Evolutionary conservation across 2,888 invertebrate species (phyloP).

Genomic region (Acheta domesticus): DNA sequence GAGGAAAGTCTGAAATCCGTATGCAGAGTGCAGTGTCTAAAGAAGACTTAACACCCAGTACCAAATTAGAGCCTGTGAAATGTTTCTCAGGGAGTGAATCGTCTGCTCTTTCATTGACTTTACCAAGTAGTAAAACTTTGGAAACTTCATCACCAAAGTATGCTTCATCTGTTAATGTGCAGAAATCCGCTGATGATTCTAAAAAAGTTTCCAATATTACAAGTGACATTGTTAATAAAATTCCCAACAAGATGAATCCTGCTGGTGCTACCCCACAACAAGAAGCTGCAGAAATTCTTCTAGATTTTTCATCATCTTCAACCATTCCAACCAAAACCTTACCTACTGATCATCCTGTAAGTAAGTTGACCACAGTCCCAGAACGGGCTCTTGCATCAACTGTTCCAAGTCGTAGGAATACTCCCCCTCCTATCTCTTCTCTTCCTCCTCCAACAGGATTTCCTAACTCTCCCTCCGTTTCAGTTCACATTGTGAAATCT

Average conservation of each 20-base stretch:
- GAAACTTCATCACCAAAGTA: conserved; percentile 31
- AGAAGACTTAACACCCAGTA: conserved; percentile 30
- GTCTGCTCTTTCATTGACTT: conserved; percentile 26
- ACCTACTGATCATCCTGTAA: conserved; percentile 40
- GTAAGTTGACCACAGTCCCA: conserved; percentile 44
- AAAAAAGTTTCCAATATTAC: conserved; percentile 27
- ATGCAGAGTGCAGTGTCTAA: background rate
- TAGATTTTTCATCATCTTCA: conserved; percentile 63
- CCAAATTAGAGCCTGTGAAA: conserved; percentile 28
- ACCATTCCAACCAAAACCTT: conserved; percentile 51
- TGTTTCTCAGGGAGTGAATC: conserved; percentile 25
- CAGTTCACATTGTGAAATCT: conserved; percentile 73
- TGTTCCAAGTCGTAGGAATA: conserved; percentile 47
- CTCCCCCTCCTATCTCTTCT: conserved; percentile 47
- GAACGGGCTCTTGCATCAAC: conserved; percentile 56
- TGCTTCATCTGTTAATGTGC: conserved; percentile 23
- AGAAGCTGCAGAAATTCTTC: conserved; percentile 61
- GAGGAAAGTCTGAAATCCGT: background rate
- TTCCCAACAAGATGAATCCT: conserved; percentile 31
- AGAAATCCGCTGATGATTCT: conserved; percentile 29
- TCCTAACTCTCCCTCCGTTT: conserved; percentile 64
- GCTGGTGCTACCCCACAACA: conserved; percentile 50
- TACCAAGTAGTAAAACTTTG: conserved; percentile 26
- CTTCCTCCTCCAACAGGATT: conserved; percentile 47
- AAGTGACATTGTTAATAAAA: conserved; percentile 31